These are phyloP conservation scores for Agriopis leucophaearia DNA, from an alignment of 2,888 invertebrate species.

Conservation along the genomic window DNA sequence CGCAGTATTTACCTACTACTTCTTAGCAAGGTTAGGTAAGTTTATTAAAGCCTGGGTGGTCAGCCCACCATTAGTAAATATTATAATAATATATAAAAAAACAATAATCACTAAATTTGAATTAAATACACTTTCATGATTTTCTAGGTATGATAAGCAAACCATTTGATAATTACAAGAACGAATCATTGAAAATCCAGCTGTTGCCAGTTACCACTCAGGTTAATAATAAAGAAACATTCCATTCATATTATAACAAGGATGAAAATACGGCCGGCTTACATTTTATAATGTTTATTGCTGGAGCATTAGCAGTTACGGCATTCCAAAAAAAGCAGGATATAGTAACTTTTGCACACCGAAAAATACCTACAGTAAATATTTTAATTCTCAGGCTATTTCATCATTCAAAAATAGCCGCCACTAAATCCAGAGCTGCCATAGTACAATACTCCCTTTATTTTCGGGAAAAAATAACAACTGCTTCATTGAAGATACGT, in stretches of 20 bases:
- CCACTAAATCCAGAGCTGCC: conserved; percentile 43
- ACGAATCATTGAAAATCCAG: conserved; percentile 28
- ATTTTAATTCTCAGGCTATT: conserved; percentile 28
- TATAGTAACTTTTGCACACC: conserved; percentile 54
- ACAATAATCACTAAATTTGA: too few relatives aligned
- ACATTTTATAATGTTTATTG: conserved; percentile 65
- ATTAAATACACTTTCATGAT: too few relatives aligned
- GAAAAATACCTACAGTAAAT: conserved; percentile 51
- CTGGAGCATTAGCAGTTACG: conserved; percentile 64
- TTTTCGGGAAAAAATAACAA: conserved; percentile 44
- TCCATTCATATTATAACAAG: conserved; percentile 13
- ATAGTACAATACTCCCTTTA: conserved; percentile 42
- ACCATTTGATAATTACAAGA: conserved; percentile 38
- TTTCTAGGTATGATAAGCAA: conserved; percentile 41
- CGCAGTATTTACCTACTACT: too few relatives aligned
- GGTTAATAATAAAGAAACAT: conserved; percentile 11
- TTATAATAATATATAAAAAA: too few relatives aligned
- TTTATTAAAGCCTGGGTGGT: too few relatives aligned
- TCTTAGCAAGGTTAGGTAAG: too few relatives aligned
- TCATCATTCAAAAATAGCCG: conserved; percentile 52
- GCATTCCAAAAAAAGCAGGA: conserved; percentile 63
- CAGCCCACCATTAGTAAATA: too few relatives aligned
- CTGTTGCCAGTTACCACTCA: conserved; percentile 1
- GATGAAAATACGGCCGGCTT: conserved; percentile 44
- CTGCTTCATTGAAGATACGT: neutral